Conservation (phyloP, 1,140 invertebrate genomes). For the Diachasmimorpha longicaudata region DNA sequence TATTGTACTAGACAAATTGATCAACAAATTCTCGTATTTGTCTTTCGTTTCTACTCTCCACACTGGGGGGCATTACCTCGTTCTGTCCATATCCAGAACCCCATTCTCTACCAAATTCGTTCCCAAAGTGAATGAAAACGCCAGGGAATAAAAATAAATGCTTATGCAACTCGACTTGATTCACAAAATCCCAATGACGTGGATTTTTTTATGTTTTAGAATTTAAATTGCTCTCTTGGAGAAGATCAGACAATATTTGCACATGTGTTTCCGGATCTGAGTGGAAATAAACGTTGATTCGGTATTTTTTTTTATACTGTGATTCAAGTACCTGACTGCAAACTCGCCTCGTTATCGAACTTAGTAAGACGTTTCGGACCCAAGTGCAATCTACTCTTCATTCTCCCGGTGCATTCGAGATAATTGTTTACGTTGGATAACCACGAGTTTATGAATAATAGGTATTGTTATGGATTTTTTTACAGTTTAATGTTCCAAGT, state of each 20-base stretch:
- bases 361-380: constrained; percentile 18
- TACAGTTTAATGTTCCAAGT: neutral
- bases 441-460: constrained; percentile 9
- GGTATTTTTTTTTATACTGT: neutral
- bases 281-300: neutral
- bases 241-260: constrained; percentile 49
- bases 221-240: constrained; percentile 28
- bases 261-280: constrained; percentile 36
- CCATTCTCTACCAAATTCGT: neutral
- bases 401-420: neutral
- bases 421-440: neutral
- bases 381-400: constrained; percentile 24
- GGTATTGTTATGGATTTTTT: neutral
- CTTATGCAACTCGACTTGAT: too few species aligned
- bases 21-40: neutral
- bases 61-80: neutral
- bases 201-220: neutral
- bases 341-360: neutral
- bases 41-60: neutral
- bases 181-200: neutral
- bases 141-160: too few species aligned
- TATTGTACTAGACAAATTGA: neutral
- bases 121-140: too few species aligned
- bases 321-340: constrained; percentile 17
- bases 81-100: neutral